phyloP scores from a whole-genome alignment of 2,888 invertebrate species.

The Diarsia rubi region DNA sequence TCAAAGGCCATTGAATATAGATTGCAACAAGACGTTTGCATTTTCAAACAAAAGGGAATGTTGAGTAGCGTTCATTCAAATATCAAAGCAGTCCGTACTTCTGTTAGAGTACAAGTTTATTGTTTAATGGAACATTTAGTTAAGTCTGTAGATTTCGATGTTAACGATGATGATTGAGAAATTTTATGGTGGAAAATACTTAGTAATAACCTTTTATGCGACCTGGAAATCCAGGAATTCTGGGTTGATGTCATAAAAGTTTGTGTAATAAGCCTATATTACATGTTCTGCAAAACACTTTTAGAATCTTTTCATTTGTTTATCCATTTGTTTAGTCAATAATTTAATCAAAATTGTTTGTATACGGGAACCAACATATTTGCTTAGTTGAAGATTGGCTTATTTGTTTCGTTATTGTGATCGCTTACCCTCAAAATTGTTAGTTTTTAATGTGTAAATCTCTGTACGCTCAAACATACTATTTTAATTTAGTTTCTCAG shows the following conservation, averaged over 20 bases:
- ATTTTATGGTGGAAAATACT: too few relatives aligned
- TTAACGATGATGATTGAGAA: background rate
- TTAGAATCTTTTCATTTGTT: background rate
- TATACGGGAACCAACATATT: background rate
- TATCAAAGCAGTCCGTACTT: conserved; percentile 76
- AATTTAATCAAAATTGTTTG: conserved; percentile 8
- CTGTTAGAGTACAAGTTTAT: conserved; percentile 58
- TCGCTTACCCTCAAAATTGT: too few relatives aligned
- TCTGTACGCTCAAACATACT: too few relatives aligned
- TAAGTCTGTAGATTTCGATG: conserved; percentile 3
- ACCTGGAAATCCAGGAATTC: background rate
- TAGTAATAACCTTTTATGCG: background rate
- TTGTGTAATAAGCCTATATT: background rate
- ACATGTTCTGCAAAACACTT: background rate
- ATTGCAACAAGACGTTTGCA: conserved; percentile 66
- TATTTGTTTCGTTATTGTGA: too few relatives aligned
- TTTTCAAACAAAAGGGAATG: conserved; percentile 67
- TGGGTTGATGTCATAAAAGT: background rate
- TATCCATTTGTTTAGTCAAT: conserved; percentile 7
- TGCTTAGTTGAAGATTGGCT: too few relatives aligned
- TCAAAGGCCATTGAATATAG: conserved; percentile 65
- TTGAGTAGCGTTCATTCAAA: conserved; percentile 63
- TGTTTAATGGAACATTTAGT: conserved; percentile 40
- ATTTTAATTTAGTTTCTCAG: too few relatives aligned
- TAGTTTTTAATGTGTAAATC: too few relatives aligned